Percentiles rank a stretch among this genome's conserved stretches.
Conservation (phyloP, 35 echinoderm and acorn worm species). For the Eucidaris tribuloides region DNA sequence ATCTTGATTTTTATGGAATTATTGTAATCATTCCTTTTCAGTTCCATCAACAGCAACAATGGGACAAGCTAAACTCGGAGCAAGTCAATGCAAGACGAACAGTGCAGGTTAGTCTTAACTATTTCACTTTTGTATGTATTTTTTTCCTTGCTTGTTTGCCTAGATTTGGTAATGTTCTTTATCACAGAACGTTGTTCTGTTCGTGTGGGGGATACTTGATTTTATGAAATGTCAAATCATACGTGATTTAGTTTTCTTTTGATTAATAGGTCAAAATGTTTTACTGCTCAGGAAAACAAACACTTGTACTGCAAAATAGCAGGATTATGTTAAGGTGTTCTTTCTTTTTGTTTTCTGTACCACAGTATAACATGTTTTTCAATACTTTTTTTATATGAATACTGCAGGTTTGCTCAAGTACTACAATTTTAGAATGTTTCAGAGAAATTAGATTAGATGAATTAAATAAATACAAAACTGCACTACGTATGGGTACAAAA, state of each 20-base stretch:
- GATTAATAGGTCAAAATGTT: neutral
- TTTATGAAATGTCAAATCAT: neutral
- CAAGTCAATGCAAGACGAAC: constrained; percentile 83
- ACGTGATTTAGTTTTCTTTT: neutral
- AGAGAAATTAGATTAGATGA: too few relatives aligned
- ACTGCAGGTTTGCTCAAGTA: too few relatives aligned
- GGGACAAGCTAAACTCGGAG: constrained; percentile 70
- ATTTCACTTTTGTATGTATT: neutral
- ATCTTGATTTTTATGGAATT: too few relatives aligned
- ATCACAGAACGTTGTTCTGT: neutral
- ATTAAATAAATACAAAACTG: too few relatives aligned
- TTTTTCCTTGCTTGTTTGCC: neutral
- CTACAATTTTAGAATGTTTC: too few relatives aligned
- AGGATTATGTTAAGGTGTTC: too few relatives aligned
- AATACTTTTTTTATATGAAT: too few relatives aligned
- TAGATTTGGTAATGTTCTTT: neutral
- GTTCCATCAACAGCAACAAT: constrained; percentile 55
- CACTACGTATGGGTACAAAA: too few relatives aligned
- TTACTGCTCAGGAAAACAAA: too few relatives aligned
- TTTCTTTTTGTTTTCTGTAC: too few relatives aligned
- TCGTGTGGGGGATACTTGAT: neutral
- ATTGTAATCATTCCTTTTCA: constrained; percentile 28
- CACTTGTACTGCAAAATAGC: too few relatives aligned
- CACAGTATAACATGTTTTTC: too few relatives aligned
- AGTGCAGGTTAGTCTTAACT: constrained; percentile 63